A percentile compares a stretch with the other conserved stretches of the same genome.
phyloP scores from a whole-genome alignment of 2,113 vertebrate genomes.

The Monarcha castaneiventris region DNA sequence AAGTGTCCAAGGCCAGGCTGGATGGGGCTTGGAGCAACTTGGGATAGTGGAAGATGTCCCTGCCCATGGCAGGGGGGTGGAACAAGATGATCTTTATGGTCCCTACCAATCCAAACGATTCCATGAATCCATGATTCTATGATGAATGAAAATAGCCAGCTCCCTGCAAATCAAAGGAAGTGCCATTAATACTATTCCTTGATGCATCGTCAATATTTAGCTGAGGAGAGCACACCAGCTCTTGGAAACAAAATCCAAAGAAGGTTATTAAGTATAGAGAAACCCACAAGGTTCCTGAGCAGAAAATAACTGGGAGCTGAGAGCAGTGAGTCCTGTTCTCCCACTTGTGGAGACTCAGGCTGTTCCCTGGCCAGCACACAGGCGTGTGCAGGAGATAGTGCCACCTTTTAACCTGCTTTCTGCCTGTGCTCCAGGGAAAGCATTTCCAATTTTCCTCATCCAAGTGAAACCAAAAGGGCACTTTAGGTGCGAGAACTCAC shows the following conservation, averaged over 20 bases:
- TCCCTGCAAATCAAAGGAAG: neutral
- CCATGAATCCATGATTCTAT: neutral
- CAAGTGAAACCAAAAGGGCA: neutral
- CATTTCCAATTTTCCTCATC: neutral
- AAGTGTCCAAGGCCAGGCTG: neutral
- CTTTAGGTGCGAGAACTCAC: accelerated
- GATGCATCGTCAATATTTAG: neutral
- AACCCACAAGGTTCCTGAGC: neutral
- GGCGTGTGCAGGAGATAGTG: neutral
- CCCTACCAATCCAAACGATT: neutral
- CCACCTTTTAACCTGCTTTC: neutral
- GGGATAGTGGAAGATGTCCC: accelerated
- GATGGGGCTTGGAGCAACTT: accelerated
- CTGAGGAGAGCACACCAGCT: neutral
- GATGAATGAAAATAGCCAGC: neutral
- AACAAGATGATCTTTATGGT: neutral
- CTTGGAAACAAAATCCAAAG: neutral
- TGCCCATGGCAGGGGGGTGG: neutral
- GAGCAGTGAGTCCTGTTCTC: neutral
- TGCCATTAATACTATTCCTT: neutral
- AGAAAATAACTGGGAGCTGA: neutral
- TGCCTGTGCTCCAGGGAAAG: neutral
- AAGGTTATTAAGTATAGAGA: neutral
- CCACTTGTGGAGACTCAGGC: neutral
- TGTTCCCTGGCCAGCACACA: neutral